Conservation (phyloP, 1,140 invertebrate species). For the Colletes latitarsis region DNA sequence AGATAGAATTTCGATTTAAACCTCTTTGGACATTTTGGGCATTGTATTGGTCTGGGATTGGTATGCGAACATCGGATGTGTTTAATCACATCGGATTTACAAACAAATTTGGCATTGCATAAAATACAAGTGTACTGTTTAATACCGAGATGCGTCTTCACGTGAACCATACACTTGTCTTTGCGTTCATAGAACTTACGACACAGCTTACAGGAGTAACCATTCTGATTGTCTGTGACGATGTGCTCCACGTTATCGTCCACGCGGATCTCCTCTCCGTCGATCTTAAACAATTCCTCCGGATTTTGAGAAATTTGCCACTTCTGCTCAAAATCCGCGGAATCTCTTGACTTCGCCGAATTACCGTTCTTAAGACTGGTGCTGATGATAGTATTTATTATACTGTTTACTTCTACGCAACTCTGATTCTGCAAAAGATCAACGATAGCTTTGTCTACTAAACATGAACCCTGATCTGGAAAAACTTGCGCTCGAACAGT, state of each 20-base stretch:
- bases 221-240: constrained; percentile 70
- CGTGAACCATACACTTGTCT: constrained; percentile 82
- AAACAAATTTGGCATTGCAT: constrained; percentile 81
- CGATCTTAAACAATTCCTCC: constrained; percentile 76
- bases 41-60: constrained; percentile 78
- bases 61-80: constrained; percentile 80
- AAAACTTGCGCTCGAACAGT: constrained; percentile 77
- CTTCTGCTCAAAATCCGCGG: constrained; percentile 70
- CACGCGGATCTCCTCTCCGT: constrained; percentile 78
- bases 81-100: constrained; percentile 80
- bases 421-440: constrained; percentile 72
- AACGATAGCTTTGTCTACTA: constrained; percentile 76
- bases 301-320: constrained; percentile 72
- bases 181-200: constrained; percentile 77
- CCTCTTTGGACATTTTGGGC: constrained; percentile 79
- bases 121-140: constrained; percentile 87
- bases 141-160: constrained; percentile 86
- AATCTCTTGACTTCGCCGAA: constrained; percentile 67
- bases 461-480: constrained; percentile 78
- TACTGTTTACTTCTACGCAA: constrained; percentile 72
- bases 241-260: constrained; percentile 78
- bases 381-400: constrained; percentile 72
- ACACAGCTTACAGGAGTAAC: constrained; percentile 77
- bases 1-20: constrained; percentile 80
- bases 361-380: constrained; percentile 56